These are phyloP conservation scores for Chionoecetes opilio DNA, from an alignment of 1,140 invertebrate genomes.

Conservation along the genomic window DNA sequence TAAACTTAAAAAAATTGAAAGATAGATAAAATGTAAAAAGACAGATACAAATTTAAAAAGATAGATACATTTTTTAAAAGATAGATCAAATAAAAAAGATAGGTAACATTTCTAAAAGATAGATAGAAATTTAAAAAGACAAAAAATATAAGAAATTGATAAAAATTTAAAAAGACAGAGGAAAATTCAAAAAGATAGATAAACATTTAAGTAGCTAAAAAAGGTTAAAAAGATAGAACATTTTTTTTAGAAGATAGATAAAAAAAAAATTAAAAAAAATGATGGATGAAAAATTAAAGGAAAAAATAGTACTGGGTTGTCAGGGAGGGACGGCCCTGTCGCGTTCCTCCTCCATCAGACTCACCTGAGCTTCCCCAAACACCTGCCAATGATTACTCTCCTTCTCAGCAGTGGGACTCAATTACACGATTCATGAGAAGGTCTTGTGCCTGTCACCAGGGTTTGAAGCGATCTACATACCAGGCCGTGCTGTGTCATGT, in stretches of 20 bases:
- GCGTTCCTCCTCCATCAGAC: constrained; percentile 24
- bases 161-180: background rate
- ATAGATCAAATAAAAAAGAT: too few relatives aligned
- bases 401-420: background rate
- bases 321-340: background rate
- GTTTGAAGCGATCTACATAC: background rate
- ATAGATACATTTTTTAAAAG: too few relatives aligned
- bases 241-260: too few relatives aligned
- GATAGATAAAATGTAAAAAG: too few relatives aligned
- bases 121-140: too few relatives aligned
- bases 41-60: too few relatives aligned
- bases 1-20: too few relatives aligned
- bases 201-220: background rate
- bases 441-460: background rate
- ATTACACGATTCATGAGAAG: background rate
- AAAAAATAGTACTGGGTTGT: too few relatives aligned
- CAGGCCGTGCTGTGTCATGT: constrained; percentile 11
- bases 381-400: constrained; percentile 6
- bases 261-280: background rate
- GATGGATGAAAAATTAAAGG: background rate
- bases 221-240: background rate
- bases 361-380: background rate
- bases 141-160: background rate
- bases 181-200: background rate
- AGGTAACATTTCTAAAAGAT: too few relatives aligned